Conservation (phyloP, 2,888 invertebrate species). For the Arrhopalites spinosus region DNA sequence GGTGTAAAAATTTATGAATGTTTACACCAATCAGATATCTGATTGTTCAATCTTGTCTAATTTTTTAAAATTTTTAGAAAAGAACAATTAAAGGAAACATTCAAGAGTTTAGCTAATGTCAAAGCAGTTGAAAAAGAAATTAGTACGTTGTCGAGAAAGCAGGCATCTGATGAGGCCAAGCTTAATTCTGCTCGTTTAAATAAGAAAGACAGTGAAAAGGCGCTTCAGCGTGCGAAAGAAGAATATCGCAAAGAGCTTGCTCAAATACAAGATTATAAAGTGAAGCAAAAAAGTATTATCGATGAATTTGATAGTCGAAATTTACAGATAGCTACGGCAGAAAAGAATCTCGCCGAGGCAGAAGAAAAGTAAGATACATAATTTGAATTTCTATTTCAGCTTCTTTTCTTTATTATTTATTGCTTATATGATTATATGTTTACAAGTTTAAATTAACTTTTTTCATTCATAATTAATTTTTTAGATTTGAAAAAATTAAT, state of each 20-base stretch:
- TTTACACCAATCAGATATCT: no score
- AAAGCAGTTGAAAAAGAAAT: slow-evolving; percentile 69
- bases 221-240: slow-evolving; percentile 68
- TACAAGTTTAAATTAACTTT: not conserved
- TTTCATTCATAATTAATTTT: slow-evolving; percentile 7
- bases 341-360: slow-evolving; percentile 57
- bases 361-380: slow-evolving; percentile 51
- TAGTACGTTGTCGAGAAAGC: slow-evolving; percentile 68
- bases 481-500: slow-evolving; percentile 28
- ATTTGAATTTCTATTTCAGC: slow-evolving; percentile 10
- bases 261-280: slow-evolving; percentile 66
- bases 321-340: slow-evolving; percentile 66
- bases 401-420: not conserved
- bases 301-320: slow-evolving; percentile 65
- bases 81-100: slow-evolving; percentile 66
- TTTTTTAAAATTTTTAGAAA: slow-evolving; percentile 58
- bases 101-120: slow-evolving; percentile 67
- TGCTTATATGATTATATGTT: not conserved
- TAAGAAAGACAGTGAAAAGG: slow-evolving; percentile 63
- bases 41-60: not conserved
- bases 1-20: not conserved
- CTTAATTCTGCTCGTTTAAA: slow-evolving; percentile 41
- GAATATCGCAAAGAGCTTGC: slow-evolving; percentile 72
- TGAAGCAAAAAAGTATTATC: slow-evolving; percentile 63
- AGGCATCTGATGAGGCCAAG: slow-evolving; percentile 70